Base-by-base conservation (phyloP, 2,888 invertebrate genomes). In the Parthenolecanium corni region DNA sequence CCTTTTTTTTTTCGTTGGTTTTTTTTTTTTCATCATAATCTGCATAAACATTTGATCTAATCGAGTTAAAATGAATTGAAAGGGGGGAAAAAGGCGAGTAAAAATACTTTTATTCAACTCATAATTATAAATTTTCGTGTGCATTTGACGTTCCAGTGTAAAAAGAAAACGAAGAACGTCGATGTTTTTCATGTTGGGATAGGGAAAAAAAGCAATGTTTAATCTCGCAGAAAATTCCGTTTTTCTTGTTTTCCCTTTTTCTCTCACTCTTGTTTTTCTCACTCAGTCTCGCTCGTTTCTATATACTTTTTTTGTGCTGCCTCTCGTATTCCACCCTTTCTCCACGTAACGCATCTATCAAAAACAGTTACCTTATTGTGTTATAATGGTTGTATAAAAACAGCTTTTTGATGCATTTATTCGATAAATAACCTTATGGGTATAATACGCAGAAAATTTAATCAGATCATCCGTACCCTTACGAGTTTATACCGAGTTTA, bases 361-460 rank as follows among this genome's bases (percentile, higher is more conserved):
- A 58, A 58, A 58, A 58, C 58, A 58, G 58, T 58, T 58, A 49
- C 58, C 58, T 58, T 58, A 58, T 58, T 58, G 49, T 58, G 58
- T 58, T 58, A 58, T 58, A 58, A 58, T 58, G 58, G 49, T 47
- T 47, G 58, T 49, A 58, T 49, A 58, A 58, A 49, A 58, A 58
- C 49, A 49, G 58, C 58, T 47, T 58, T 31, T 49, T 49, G 58
- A 58, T 58, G 58, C 38, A 38, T 58, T 58, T 58, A 58, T 58
- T 58, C 58, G 58, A 58, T 58, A 58, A 58, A 21, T 49, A 40
- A 49, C 31, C 31, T 31, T 31, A 31, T 31, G 31, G 21, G 23
- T 21, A 21, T 49, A 49, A 49, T 14, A 3, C 18, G 14, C 20
- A 14, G 14, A 21, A 23, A 49, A 49, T 49, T 49, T 21, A 23